Evolutionary conservation across 2,888 invertebrate genomes (phyloP), one percentile per base, ranked within the genome.

Genomic region (Uloborus plumipes): DNA sequence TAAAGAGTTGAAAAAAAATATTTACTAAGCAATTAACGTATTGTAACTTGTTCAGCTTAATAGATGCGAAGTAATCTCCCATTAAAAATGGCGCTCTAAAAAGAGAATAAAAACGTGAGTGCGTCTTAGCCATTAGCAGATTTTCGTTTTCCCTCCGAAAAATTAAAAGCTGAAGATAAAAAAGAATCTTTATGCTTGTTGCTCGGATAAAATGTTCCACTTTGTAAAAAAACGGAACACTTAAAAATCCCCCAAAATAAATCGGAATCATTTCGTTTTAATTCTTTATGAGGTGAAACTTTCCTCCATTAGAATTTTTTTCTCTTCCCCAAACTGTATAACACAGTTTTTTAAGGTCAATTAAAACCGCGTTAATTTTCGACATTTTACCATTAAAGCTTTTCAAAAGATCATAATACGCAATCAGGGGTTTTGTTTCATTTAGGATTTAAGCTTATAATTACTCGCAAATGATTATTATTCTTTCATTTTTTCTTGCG

Each of bases 311-410:
- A 55, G 18, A 64, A 26, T 64, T 77, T 77, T 79, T 71, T 64
- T 65, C 16, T 50, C 20, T 20, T 7, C 13, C 31, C 11, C 55
- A 39, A 39, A 39, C 11, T 70, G 15, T 47, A 47, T 26, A 14
- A 47, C 58, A 47, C 58, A 47, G 49, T 66, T 74, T 66, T 76
- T 53, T 59, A 59, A 20, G 70, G 69, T 74, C 80, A 81, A 81
- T 81, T 81, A 81, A 81, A 81, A 69, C 74, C 74, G 80, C 74
- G 80, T 81, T 81, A 81, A 81, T 81, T 81, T 81, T 70, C 49
- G 61, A 58, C 74, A 18, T 65, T 69, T 81, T 64, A 50, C 70
- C 80, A 81, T 81, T 81, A 81, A 74, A 70, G 74, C 70, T 64
- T 74, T 81, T 64, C 74, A 53, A 73, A 65, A 74, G 69, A 74